Conservation (phyloP, 2,888 invertebrate species). For the Fragum fragum region DNA sequence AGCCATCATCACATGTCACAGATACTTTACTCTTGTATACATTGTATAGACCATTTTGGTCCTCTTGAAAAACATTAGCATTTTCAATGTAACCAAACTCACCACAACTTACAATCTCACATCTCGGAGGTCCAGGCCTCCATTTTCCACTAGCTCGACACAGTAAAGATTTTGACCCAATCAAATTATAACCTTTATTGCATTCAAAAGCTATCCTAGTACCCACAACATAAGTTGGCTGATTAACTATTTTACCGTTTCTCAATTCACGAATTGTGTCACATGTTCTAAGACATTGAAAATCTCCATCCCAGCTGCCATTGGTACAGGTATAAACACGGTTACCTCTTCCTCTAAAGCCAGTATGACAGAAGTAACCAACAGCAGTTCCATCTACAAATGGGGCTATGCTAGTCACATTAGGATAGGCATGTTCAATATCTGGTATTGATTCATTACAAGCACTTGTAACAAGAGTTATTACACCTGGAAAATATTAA, state of each 20-base stretch:
- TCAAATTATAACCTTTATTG: conserved; percentile 36
- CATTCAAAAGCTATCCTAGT: conserved; percentile 33
- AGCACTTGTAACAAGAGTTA: no score
- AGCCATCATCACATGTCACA: conserved; percentile 41
- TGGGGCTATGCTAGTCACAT: no score
- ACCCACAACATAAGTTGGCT: conserved; percentile 29
- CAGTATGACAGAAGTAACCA: neutral
- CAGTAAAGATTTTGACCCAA: neutral
- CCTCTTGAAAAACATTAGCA: conserved; percentile 34
- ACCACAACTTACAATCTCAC: conserved; percentile 41
- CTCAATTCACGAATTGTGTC: conserved; percentile 11
- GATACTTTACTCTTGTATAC: conserved; percentile 39
- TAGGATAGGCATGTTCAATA: no score
- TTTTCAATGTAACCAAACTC: conserved; percentile 43
- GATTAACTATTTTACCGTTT: conserved; percentile 29
- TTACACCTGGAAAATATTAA: no score
- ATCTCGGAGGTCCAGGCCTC: conserved; percentile 36
- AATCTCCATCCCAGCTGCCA: conserved; percentile 17
- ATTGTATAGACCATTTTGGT: conserved; percentile 19
- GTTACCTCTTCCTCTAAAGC: neutral
- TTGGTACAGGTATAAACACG: neutral
- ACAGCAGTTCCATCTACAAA: neutral
- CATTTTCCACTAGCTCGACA: conserved; percentile 37
- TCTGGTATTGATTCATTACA: no score
- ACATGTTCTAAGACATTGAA: conserved; percentile 11